Evolutionary conservation across 1,140 invertebrate species (phyloP).

Genomic region (Eriocheir sinensis): DNA sequence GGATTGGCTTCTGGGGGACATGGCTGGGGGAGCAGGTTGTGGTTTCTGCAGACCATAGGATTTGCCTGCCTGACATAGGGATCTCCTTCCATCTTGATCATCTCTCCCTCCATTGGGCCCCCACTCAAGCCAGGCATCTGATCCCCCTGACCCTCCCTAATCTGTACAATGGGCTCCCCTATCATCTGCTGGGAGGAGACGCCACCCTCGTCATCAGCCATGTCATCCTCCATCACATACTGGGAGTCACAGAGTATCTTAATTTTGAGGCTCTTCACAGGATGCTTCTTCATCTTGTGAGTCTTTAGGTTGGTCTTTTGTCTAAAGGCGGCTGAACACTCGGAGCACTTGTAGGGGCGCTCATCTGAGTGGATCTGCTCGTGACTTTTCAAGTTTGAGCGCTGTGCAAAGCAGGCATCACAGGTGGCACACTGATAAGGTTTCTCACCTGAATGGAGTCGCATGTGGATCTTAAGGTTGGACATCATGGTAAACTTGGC

Average conservation of each 20-base stretch:
- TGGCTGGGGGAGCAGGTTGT: background rate
- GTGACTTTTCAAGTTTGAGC: slow-evolving; percentile 93
- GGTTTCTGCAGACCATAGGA: background rate
- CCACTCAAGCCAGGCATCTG: slow-evolving; percentile 41
- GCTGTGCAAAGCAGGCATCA: slow-evolving; percentile 92
- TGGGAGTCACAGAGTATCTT: slow-evolving; percentile 72
- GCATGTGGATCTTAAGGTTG: slow-evolving; percentile 78
- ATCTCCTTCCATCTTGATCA: slow-evolving; percentile 52
- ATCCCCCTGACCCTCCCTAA: slow-evolving; percentile 71
- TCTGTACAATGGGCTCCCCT: slow-evolving; percentile 78
- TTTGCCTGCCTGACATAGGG: background rate
- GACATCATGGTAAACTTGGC: slow-evolving; percentile 78
- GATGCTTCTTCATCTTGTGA: slow-evolving; percentile 78
- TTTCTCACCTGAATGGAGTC: slow-evolving; percentile 79
- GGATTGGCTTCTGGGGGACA: slow-evolving; percentile 60
- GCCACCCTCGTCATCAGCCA: slow-evolving; percentile 26
- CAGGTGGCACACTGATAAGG: slow-evolving; percentile 88
- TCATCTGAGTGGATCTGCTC: slow-evolving; percentile 94
- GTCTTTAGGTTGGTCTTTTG: slow-evolving; percentile 78
- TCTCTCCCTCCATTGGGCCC: slow-evolving; percentile 28
- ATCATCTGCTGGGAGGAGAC: slow-evolving; percentile 60
- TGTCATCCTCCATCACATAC: slow-evolving; percentile 68
- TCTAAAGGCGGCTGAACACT: slow-evolving; percentile 90
- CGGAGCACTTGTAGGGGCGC: slow-evolving; percentile 92
- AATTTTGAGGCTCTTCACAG: slow-evolving; percentile 72